phyloP scores from a whole-genome alignment of 1,140 invertebrate genomes.

The Agrypnia vestita region DNA sequence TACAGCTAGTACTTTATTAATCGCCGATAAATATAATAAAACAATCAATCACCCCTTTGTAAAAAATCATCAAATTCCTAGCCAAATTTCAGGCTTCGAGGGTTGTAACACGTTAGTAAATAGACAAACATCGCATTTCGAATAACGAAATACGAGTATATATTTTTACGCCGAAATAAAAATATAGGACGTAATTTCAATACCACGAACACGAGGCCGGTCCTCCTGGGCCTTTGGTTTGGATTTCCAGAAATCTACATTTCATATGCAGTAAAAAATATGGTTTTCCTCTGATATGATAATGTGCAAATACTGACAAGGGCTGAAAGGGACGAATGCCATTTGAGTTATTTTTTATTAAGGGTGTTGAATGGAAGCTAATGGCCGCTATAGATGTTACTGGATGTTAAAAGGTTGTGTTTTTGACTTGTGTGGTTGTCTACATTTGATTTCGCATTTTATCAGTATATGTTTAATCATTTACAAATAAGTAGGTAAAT shows the following conservation, averaged over 20 bases:
- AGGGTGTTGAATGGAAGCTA: not conserved
- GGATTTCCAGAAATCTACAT: constrained; percentile 55
- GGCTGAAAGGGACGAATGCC: constrained; percentile 7
- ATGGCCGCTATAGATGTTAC: not conserved
- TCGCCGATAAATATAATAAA: no score
- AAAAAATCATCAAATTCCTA: no score
- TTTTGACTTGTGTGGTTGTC: no score
- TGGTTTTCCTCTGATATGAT: constrained; percentile 31
- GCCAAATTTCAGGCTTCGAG: no score
- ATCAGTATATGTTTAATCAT: no score
- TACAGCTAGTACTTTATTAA: no score
- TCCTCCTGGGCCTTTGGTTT: not conserved
- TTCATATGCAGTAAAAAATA: constrained; percentile 57
- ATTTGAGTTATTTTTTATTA: constrained; percentile 12
- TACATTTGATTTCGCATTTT: no score
- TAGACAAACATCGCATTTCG: not conserved
- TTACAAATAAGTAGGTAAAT: no score
- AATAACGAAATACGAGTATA: not conserved
- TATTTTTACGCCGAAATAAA: constrained; percentile 29
- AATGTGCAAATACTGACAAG: constrained; percentile 36
- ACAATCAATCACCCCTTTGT: no score
- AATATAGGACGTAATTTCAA: constrained; percentile 36
- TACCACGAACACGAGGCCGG: not conserved
- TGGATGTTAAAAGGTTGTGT: no score
- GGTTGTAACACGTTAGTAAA: not conserved